These are phyloP conservation scores for Parambassis ranga DNA, from an alignment of 2,797 vertebrate genomes.

Conservation along the genomic window DNA sequence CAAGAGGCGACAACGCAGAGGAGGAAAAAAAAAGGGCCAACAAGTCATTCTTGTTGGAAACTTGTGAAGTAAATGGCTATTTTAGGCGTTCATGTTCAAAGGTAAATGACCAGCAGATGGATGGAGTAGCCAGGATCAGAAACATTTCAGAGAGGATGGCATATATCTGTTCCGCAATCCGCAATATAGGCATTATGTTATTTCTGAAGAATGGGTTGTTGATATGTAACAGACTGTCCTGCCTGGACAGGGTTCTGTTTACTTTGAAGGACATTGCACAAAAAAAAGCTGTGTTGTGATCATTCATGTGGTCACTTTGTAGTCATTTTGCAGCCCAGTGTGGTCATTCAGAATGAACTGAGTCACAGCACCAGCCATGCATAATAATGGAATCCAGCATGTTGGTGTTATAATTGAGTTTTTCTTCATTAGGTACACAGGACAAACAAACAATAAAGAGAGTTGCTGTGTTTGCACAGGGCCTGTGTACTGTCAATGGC, in stretches of 20 bases:
- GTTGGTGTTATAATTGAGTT: constrained; percentile 16
- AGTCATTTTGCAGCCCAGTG: too few relatives aligned
- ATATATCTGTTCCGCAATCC: too few relatives aligned
- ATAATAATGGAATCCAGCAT: background rate
- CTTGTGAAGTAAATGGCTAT: constrained; percentile 30
- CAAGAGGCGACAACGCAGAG: constrained; percentile 23
- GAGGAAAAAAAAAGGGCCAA: constrained; percentile 5
- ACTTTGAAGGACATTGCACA: too few relatives aligned
- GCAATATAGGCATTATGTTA: too few relatives aligned
- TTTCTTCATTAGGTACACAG: constrained; percentile 29
- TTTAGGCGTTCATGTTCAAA: constrained; percentile 51
- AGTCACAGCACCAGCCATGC: too few relatives aligned
- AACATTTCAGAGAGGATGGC: background rate
- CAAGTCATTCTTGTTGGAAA: constrained; percentile 28
- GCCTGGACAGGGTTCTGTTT: too few relatives aligned
- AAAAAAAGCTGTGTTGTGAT: too few relatives aligned
- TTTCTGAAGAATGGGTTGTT: too few relatives aligned
- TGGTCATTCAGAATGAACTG: too few relatives aligned
- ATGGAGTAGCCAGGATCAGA: background rate
- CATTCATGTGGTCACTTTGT: too few relatives aligned
- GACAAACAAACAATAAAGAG: constrained; percentile 19
- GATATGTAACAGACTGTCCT: too few relatives aligned
- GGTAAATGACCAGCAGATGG: constrained; percentile 35
- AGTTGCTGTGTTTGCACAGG: constrained; percentile 16
- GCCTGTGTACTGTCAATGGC: constrained; percentile 9